These are phyloP conservation scores for Monopterus albus DNA, from an alignment of 2,113 vertebrate genomes.

Conservation along the genomic window DNA sequence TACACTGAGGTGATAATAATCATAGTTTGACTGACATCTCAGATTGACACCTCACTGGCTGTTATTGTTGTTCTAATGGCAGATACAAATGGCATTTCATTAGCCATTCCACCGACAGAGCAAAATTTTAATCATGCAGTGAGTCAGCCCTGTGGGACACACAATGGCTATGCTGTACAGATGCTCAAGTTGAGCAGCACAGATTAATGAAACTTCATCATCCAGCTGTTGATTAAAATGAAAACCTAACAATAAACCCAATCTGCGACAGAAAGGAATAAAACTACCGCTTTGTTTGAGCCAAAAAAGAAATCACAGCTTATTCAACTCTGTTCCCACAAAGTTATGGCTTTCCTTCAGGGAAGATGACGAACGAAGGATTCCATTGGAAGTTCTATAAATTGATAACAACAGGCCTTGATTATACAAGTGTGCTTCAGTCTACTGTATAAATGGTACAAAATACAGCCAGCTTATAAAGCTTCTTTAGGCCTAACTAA, in stretches of 20 bases:
- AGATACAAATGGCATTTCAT: constrained; percentile 34
- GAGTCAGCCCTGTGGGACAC: neutral
- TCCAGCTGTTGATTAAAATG: constrained; percentile 43
- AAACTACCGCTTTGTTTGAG: constrained; percentile 5
- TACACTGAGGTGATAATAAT: too few species aligned
- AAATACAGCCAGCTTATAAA: constrained; percentile 7
- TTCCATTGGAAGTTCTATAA: constrained; percentile 1
- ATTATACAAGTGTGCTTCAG: constrained; percentile 22
- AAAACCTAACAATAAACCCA: constrained; percentile 16
- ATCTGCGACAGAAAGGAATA: neutral
- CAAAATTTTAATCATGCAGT: neutral
- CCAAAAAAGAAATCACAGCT: constrained; percentile 43
- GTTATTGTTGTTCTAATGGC: constrained; percentile 13
- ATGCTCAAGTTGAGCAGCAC: constrained; percentile 8
- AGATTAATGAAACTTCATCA: constrained; percentile 33
- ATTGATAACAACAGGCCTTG: constrained; percentile 29
- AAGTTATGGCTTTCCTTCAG: constrained; percentile 6
- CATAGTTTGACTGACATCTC: constrained; percentile 32
- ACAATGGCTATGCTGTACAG: neutral
- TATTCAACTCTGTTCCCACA: constrained; percentile 29
- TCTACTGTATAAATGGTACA: constrained; percentile 5
- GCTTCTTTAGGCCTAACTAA: neutral
- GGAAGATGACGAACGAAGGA: neutral
- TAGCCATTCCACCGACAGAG: constrained; percentile 19
- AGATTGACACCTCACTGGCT: constrained; percentile 19